Evolutionary conservation across 1,140 invertebrate species (phyloP), one percentile per base, ranked within the genome.

Genomic region (Artemia franciscana): DNA sequence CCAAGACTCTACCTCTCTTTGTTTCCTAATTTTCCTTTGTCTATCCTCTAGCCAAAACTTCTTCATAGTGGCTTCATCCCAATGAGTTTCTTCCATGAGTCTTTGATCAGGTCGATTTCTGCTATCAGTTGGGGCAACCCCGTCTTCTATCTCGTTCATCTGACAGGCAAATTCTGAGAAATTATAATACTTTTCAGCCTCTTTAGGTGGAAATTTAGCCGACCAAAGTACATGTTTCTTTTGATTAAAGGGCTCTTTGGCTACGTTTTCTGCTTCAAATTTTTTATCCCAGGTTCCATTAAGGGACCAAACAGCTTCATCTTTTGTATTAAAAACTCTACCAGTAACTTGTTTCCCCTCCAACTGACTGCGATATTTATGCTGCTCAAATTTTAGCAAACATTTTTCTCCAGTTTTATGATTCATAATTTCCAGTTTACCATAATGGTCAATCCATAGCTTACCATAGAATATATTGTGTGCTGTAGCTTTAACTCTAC

Each of bases 81-180:
- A n/a, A n/a, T n/a, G n/a, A n/a, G 91, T 92, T 63, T 92, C 80
- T 74, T 99, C 96, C 94, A 99, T 98, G 57, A 96, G 79, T 58
- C 92, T 80, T 75, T 98, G 93, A 80, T 98, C 94, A 57, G 94
- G 93, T 64, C 94, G 79, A 24, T 79, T 73, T n/a, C 95, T 80
- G n/a, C 85, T 86, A 78, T 99, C 96, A 0, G 95, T 98, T n/a
- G 94, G 93, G 25, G 93, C 91, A 26, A 98, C 82, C 30, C 82
- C 85, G 4, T 86, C 82, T 76, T 98, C 94, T 9, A 78, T 77
- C 74, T 98, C 95, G 73, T 99, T 99, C 59, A 99, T 75, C 76
- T 98, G 91, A 71, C 91, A 86, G n/a, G 95, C 92, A 67, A 98
- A 78, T 72, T 86, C 74, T 5, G 92, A 97, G 72, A 98, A 98